Base-by-base conservation (phyloP, 2,797 vertebrate species). In the Onychomys leucogaster region DNA sequence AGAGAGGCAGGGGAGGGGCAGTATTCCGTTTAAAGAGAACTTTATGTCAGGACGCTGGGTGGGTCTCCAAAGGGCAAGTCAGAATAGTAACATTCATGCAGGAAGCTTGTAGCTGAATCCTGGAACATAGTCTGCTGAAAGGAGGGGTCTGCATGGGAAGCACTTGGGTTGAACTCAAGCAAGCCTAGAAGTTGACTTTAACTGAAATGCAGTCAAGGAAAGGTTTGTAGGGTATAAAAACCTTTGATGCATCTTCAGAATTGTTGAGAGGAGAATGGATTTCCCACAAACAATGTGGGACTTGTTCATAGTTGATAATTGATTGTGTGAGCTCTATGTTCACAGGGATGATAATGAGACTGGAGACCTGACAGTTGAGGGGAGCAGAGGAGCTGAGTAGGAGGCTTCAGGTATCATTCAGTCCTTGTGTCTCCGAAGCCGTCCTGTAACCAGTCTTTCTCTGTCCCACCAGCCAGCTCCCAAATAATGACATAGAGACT, bases 301-400 rank as follows among this genome's bases (percentile, higher is more conserved):
- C 46, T 52, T 43, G 43, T 88, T 94, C 63, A 43, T 59, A 89
- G 57, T 75, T 80, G 87, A n/a, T 89, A 89, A 95, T 67, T 77
- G 55, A 7, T 93, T 82, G 29, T 34, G 49, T 43, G n/a, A 43
- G 29, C 11, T 71, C 49, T 34, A 71, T 8, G 34, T 75, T 41
- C 34, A 49, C 19, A 87, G 59, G 57, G 37, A 87, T 37, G 65
- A 14, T 85, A 91, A 73, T 89, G 67, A 81, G 73, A 81, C 32
- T 49, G 9, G 52, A 16, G 59, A 4, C 37, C 10, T 52, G 17
- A 10, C 57, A 34, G 23, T 34, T 9, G 6, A 63, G 25, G 43
- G 27, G 16, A 76, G 84, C 65, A 76, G 32, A 77, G 43, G 65
- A 34, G 37, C 32, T 21, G 78, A 57, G 57, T 76, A 80, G 49